A percentile compares a stretch with the other conserved stretches of the same genome.
Conservation (phyloP, 2,797 vertebrate species). For the Xiphorhynchus erythropygius region DNA sequence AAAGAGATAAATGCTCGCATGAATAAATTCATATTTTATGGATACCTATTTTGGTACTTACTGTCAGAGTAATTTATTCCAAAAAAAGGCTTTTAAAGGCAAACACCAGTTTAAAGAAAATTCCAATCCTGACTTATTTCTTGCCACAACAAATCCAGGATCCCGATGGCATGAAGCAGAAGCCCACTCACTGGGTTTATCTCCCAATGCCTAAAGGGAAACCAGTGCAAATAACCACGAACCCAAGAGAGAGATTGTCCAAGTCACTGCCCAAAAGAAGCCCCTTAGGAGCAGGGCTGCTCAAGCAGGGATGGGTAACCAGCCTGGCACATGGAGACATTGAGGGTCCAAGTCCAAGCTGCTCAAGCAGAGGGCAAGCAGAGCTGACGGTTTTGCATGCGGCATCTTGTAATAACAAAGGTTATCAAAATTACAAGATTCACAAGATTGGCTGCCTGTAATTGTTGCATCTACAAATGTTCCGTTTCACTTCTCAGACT, state of each 20-base stretch:
- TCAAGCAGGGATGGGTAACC: fast-evolving
- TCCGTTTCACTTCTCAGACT: constrained; percentile 56
- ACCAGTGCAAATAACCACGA: neutral
- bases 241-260: neutral
- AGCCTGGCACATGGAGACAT: fast-evolving
- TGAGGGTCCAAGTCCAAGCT: fast-evolving
- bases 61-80: constrained; percentile 9
- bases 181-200: neutral
- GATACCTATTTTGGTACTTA: constrained; percentile 1
- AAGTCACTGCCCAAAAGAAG: neutral
- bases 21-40: constrained; percentile 50
- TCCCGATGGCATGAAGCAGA: fast-evolving
- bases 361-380: neutral
- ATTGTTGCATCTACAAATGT: neutral
- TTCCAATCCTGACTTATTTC: neutral
- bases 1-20: constrained; percentile 21
- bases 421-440: neutral
- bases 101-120: neutral
- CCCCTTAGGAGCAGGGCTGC: fast-evolving
- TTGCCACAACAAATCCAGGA: neutral
- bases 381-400: neutral
- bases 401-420: neutral
- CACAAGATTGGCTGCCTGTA: neutral
- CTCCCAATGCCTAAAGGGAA: neutral
- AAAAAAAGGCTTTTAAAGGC: neutral